A percentile compares a stretch with the other conserved stretches of the same genome.
Conservation (phyloP, 2,797 vertebrate species). For the Valencia hispanica region DNA sequence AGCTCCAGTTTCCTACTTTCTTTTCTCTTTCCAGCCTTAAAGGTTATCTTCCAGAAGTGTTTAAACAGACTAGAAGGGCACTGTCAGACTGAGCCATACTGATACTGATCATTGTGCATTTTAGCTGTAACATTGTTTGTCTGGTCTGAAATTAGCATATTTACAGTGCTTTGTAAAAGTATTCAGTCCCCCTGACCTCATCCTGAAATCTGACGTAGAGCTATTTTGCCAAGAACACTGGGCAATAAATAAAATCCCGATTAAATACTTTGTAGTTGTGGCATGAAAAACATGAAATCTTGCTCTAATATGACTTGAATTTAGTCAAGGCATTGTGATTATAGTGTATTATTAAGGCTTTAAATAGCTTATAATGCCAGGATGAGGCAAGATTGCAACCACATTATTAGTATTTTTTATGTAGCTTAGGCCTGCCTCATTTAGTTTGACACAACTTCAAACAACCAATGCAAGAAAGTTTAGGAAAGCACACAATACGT, state of each 20-base stretch:
- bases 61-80: neutral
- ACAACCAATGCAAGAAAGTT: constrained; percentile 19
- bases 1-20: constrained; percentile 28
- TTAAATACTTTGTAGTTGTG: neutral
- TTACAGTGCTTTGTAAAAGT: neutral
- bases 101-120: neutral
- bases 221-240: neutral
- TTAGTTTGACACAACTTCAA: constrained; percentile 34
- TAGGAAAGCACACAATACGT: constrained; percentile 38
- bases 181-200: neutral
- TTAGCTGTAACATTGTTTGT: neutral
- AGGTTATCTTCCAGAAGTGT: neutral
- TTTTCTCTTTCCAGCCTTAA: neutral
- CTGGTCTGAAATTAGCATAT: neutral
- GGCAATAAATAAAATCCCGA: neutral
- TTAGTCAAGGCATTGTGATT: neutral
- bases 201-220: neutral
- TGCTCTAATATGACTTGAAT: neutral
- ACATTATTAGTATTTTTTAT: constrained; percentile 15
- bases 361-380: neutral
- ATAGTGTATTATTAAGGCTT: neutral
- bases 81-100: neutral
- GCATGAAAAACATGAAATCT: neutral
- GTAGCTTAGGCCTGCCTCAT: neutral
- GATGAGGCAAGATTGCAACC: neutral